Evolutionary conservation across 1,140 invertebrate genomes (phyloP).

Genomic region (Philotrypesis tridentata): DNA sequence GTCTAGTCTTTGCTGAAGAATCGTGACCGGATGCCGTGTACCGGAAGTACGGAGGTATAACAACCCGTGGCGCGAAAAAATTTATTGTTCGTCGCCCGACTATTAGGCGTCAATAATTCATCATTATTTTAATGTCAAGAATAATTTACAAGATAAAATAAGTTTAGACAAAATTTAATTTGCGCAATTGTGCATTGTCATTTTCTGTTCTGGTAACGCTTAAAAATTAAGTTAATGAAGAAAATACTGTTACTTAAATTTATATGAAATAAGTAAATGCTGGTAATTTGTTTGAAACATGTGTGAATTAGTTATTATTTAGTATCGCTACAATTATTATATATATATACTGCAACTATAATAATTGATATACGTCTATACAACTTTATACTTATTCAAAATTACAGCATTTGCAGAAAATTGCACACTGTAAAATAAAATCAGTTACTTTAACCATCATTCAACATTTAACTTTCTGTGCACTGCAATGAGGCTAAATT

Average conservation of each 20-base stretch:
- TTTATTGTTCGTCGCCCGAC: not conserved
- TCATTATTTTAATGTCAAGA: not conserved
- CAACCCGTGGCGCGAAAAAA: not conserved
- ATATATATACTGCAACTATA: too few relatives aligned
- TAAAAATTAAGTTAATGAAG: too few relatives aligned
- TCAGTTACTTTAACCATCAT: not conserved
- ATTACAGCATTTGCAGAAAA: not conserved
- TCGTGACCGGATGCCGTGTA: constrained; percentile 53
- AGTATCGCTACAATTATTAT: too few relatives aligned
- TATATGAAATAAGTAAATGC: too few relatives aligned
- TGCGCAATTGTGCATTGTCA: too few relatives aligned
- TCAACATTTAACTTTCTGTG: not conserved
- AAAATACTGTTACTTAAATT: too few relatives aligned
- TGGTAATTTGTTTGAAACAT: too few relatives aligned
- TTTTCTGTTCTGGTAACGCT: too few relatives aligned
- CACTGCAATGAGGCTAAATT: not conserved
- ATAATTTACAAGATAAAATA: not conserved
- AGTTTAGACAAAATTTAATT: not conserved
- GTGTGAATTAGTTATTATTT: too few relatives aligned
- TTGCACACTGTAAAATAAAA: not conserved
- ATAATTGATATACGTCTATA: not conserved
- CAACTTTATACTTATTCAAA: not conserved
- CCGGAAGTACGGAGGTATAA: constrained; percentile 54
- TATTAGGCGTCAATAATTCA: not conserved
- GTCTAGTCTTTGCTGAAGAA: constrained; percentile 19